Evolutionary conservation across 1,140 invertebrate species (phyloP).

Genomic region (Cyclargus thomasi): DNA sequence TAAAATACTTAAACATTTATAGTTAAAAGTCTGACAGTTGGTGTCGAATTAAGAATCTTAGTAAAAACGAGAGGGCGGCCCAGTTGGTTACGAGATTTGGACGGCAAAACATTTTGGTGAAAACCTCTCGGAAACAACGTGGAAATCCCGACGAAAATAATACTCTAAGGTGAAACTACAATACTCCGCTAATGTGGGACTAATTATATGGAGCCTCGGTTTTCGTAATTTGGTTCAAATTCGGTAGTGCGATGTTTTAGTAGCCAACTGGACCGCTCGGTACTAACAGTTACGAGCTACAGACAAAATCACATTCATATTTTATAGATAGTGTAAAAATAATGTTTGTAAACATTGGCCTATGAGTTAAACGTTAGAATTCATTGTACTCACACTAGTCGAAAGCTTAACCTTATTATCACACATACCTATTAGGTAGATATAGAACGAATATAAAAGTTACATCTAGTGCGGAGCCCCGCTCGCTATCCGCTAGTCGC

Average conservation of each 20-base stretch:
- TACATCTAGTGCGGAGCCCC: constrained; percentile 46
- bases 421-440: constrained; percentile 69
- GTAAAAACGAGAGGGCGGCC: constrained; percentile 54
- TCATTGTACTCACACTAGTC: constrained; percentile 71
- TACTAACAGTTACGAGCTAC: constrained; percentile 58
- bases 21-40: constrained; percentile 49
- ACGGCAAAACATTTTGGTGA: constrained; percentile 67
- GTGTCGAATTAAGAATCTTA: constrained; percentile 58
- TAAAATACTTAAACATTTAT: constrained; percentile 66
- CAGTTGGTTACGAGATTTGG: constrained; percentile 56
- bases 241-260: not conserved
- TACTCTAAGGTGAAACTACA: not conserved
- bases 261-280: constrained; percentile 47
- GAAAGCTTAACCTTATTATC: constrained; percentile 73
- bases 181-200: not conserved
- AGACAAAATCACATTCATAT: constrained; percentile 66
- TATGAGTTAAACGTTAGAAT: constrained; percentile 65
- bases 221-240: constrained; percentile 14
- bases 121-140: constrained; percentile 22
- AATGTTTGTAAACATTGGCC: constrained; percentile 71
- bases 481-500: constrained; percentile 27
- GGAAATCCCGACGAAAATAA: not conserved
- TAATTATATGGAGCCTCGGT: constrained; percentile 8
- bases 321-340: constrained; percentile 72
- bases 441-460: constrained; percentile 68